Evolutionary conservation across 92 coral and sea anemone species (phyloP), one percentile per base, ranked within the genome.

Genomic region (Desmophyllum pertusum): DNA sequence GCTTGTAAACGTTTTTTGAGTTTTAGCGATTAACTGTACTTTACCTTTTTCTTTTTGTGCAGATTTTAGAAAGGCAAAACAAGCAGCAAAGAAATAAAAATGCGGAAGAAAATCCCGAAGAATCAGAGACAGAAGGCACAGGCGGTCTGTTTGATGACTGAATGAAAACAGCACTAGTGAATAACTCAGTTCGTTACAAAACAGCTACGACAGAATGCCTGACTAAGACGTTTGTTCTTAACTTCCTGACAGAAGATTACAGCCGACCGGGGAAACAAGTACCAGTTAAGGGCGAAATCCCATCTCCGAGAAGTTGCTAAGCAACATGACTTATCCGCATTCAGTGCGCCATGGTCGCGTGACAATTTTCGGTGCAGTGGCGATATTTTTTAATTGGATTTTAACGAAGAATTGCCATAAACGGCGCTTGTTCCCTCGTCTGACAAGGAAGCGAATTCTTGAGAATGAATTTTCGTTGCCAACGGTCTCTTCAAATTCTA

Each of bases 1-100:
- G 21, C 14, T 41, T 42, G 57, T 29, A 43, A 36, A 67, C 3
- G 18, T 19, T 1, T 39, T 70, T 21, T 70, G 76, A 21, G 46
- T 11, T 70, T 19, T 6, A 70, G 31, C 42, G 42, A 18, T 40
- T 59, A 14, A 9, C 21, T 21, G 23, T n/a, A 18, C 11, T 17
- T n/a, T 63, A 0, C 59, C 23, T 15, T 78, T 40, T 79, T 33
- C 43, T 36, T 48, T 66, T 50, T 63, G 7, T 63, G 29, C 57
- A 84, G 87, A 84, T 84, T 75, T 65, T 84, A 65, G 75, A 39
- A 43, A 75, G 83, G 64, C 87, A 84, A 61, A 84, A 76, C 25
- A 84, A 84, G 46, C 51, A 30, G 23, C 84, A 36, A 40, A 71
- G 59, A 29, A 57, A 21, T 8, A 43, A 59, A 31, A 82, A 41